Evolutionary conservation across 37 sponge, comb jelly and placozoan species (phyloP).

Genomic region (Crambe crambe): DNA sequence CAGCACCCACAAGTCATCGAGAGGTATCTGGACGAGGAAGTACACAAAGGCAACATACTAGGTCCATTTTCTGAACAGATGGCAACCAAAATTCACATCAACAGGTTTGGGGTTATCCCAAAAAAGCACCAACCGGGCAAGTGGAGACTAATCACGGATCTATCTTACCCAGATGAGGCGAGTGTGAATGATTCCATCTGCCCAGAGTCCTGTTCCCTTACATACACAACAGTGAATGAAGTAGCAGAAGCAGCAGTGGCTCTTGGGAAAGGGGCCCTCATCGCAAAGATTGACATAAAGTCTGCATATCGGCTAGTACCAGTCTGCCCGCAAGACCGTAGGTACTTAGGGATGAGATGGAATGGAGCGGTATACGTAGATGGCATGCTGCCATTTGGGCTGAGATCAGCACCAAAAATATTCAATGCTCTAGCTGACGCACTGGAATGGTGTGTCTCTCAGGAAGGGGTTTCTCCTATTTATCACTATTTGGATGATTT

Average conservation of each 20-base stretch:
- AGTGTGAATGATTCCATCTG: slow-evolving; percentile 48
- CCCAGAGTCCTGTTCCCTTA: slow-evolving; percentile 20
- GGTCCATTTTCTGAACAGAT: slow-evolving; percentile 19
- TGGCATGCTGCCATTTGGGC: slow-evolving; percentile 43
- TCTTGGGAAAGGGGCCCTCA: slow-evolving; percentile 27
- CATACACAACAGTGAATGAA: slow-evolving; percentile 30
- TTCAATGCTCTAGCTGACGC: slow-evolving; percentile 53
- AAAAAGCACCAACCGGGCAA: slow-evolving; percentile 40
- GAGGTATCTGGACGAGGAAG: not conserved
- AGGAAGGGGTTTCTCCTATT: slow-evolving; percentile 1
- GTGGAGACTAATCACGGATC: slow-evolving; percentile 52
- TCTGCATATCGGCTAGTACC: slow-evolving; percentile 50
- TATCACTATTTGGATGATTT: slow-evolving; percentile 54
- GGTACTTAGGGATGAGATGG: slow-evolving; percentile 50
- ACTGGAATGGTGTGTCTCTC: slow-evolving; percentile 8
- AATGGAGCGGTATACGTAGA: slow-evolving; percentile 6
- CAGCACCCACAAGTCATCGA: too few relatives aligned
- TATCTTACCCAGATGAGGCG: slow-evolving; percentile 27
- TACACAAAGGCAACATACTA: not conserved
- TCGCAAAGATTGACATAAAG: slow-evolving; percentile 50
- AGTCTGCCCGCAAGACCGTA: slow-evolving; percentile 24
- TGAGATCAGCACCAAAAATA: slow-evolving; percentile 50
- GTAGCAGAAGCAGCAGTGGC: not conserved
- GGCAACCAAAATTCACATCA: slow-evolving; percentile 15
- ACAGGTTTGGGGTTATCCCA: slow-evolving; percentile 26